Base-by-base conservation (phyloP, 2,888 invertebrate species). In the Melieria picta region DNA sequence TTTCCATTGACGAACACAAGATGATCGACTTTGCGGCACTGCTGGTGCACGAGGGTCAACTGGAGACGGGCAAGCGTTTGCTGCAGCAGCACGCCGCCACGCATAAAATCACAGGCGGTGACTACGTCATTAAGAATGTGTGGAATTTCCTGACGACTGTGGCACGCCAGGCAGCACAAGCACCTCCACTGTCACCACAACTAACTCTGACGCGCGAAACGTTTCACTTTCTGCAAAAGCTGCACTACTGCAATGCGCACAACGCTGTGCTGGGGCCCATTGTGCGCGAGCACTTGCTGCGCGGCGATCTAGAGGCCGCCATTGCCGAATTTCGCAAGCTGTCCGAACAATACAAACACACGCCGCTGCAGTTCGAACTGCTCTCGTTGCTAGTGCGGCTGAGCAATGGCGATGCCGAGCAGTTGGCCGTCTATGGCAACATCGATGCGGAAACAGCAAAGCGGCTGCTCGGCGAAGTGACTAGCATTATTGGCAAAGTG, bases 301-400 rank as follows among this genome's bases (percentile, higher is more conserved):
- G 87, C 88, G 90, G 83, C 76, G 88, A 89, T 60, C 66, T 85
- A 6, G 70, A 75, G 5, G 75, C 76, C 43, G 91, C 92, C 0
- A 89, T 91, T 0, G 80, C 87, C n/a, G 89, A 89, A 72, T 92
- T 90, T 78, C 81, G 84, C 16, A 80, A 86, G 1, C 82, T 90
- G 66, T 88, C 89, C 0, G 80, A 85, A 1, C 87, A 88, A 58
- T 90, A 91, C 80, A 89, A 88, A 66, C 90, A 89, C 76, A 91
- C 92, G 0, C 93, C 93, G 0, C 81, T 92, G 9, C 91, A 91
- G 79, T 89, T 91, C 76, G 92, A 92, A 83, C 75, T 93, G 0
- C 79, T 92, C 4, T 83, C 83, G n/a, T 79, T 83, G 65, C 74
- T 89, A 55, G 81, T 88, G 55, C 83, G 84, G 57, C 63, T 86